A percentile compares a stretch with the other conserved stretches of the same genome.
Evolutionary conservation across 2,797 vertebrate genomes (phyloP).

Genomic region (Pantherophis alleghaniensis): DNA sequence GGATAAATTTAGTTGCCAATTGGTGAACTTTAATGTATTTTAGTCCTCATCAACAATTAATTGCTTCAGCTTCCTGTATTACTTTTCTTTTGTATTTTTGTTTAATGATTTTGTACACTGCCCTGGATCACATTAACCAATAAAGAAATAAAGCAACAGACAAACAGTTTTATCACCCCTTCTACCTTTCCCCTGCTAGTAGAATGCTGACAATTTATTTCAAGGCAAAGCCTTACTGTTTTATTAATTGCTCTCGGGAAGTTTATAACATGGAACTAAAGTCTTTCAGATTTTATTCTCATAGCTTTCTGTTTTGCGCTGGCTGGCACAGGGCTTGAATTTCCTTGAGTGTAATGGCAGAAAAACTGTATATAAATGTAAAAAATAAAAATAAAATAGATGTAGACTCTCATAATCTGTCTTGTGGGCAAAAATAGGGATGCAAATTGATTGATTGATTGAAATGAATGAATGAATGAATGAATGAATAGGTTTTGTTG

Average conservation of each 20-base stretch:
- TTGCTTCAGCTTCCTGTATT: not conserved
- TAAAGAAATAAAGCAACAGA: not conserved
- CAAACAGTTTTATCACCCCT: not conserved
- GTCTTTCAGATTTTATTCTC: not conserved
- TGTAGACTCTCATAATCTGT: not conserved
- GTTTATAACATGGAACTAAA: not conserved
- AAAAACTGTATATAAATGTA: not conserved
- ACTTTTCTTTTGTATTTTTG: not conserved
- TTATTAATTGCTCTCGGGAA: not conserved
- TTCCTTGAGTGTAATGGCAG: not conserved
- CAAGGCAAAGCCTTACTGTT: not conserved
- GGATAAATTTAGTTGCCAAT: not conserved
- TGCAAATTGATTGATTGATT: not conserved
- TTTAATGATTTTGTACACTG: not conserved
- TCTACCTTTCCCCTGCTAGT: not conserved
- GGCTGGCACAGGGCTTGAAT: not conserved
- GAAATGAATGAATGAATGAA: not conserved
- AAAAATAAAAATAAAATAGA: not conserved
- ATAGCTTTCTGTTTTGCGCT: not conserved
- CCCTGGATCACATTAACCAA: not conserved
- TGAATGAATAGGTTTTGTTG: not conserved
- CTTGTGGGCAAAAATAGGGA: not conserved
- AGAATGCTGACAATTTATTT: not conserved
- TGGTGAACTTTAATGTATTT: not conserved
- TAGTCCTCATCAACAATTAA: not conserved